Base-by-base conservation (phyloP, 2,113 vertebrate genomes). In the Ivindomyrus marchei region DNA sequence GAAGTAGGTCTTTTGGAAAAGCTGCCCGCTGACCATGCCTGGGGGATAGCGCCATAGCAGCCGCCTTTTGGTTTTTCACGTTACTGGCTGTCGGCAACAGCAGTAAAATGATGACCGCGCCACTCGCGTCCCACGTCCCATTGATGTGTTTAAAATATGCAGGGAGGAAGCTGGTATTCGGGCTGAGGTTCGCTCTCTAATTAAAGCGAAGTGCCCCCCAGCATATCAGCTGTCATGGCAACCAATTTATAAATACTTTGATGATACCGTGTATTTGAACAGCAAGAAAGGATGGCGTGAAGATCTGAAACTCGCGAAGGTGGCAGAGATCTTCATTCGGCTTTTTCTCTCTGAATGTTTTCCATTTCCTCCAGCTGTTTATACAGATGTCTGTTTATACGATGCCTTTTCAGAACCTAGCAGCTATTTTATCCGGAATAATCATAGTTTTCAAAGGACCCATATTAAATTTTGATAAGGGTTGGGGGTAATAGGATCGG, bases 81-180 rank as follows among this genome's bases (percentile, higher is more conserved):
- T 94, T 92, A 94, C 91, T 74, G 89, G 92, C 92, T 94, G 94
- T 95, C 94, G 94, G 92, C 92, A 93, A 93, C 90, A 53, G 90
- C 89, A 52, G 88, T 88, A 83, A 92, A 92, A 94, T 93, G 93
- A 94, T 94, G 83, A 84, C n/a, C 19, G 52, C 86, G 45, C 88
- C 92, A 85, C 92, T 90, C 88, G 88, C 92, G 92, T 31, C 62
- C 85, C 21, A 11, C 91, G 91, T 93, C 21, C 90, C 80, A 91
- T 92, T 92, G 91, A 93, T 93, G 92, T 93, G 91, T 91, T 93
- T 93, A 91, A 93, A 93, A 94, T 93, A 92, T 93, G 92, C 93
- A 94, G 91, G 90, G 90, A 91, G 66, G 90, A 90, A 84, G 70
- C 47, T 19, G 50, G 42, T 89, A 36, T 85, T 89, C 74, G 89